phyloP scores from a whole-genome alignment of 2,797 vertebrate species.

The Cheirogaleus major region DNA sequence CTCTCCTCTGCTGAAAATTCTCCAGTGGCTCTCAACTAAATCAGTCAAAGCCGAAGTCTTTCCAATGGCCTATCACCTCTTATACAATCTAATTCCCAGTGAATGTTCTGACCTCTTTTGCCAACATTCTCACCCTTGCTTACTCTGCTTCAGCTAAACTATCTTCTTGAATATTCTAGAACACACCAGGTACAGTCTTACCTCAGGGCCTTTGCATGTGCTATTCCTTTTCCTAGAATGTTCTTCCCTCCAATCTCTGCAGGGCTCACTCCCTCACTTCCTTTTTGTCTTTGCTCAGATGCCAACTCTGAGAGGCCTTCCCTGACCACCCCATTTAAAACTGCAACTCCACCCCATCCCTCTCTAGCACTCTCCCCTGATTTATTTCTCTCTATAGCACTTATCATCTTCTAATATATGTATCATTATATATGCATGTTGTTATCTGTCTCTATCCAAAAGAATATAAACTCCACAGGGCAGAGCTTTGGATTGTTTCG shows the following conservation, averaged over 20 bases:
- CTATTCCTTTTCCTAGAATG: not conserved
- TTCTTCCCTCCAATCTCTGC: not conserved
- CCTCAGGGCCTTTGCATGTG: not conserved
- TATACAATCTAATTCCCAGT: not conserved
- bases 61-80: not conserved
- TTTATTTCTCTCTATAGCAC: not conserved
- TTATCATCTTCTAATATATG: not conserved
- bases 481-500: not conserved
- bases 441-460: not conserved
- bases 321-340: not conserved
- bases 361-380: not conserved
- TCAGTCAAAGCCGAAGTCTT: not conserved
- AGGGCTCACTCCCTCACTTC: not conserved
- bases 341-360: not conserved
- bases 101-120: not conserved
- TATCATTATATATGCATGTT: not conserved
- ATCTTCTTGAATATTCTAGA: not conserved
- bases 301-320: not conserved
- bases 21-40: not conserved
- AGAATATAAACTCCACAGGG: not conserved
- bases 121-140: not conserved
- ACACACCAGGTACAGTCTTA: not conserved
- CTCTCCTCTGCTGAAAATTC: not conserved
- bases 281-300: constrained; percentile 11
- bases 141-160: not conserved